These are phyloP conservation scores for Borostomias antarcticus DNA, from an alignment of 2,797 vertebrate species.

Conservation along the genomic window DNA sequence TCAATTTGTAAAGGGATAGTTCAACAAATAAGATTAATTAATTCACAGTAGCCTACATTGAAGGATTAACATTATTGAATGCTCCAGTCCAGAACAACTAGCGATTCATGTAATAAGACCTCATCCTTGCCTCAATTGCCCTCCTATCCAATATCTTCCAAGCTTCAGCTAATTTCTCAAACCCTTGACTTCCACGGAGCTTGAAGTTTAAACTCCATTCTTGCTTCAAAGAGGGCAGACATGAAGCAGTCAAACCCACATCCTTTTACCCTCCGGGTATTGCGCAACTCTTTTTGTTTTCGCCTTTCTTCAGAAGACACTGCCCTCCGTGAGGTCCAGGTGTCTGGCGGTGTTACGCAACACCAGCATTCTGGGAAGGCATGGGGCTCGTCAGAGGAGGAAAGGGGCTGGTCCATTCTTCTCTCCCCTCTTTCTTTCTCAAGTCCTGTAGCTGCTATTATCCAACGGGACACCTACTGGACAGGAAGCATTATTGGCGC, in stretches of 20 bases:
- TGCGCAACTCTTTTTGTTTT: conserved; percentile 39
- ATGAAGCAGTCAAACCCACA: conserved; percentile 31
- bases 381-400: conserved; percentile 10
- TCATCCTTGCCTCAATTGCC: too few species aligned
- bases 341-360: conserved; percentile 38
- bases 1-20: background rate
- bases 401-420: background rate
- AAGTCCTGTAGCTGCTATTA: background rate
- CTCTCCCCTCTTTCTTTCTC: background rate
- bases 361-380: conserved; percentile 20
- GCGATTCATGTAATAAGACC: too few species aligned
- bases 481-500: too few species aligned
- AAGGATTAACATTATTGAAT: background rate
- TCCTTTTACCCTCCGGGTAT: conserved; percentile 14
- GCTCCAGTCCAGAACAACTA: too few species aligned
- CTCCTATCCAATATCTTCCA: conserved; percentile 13
- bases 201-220: conserved; percentile 17
- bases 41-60: background rate
- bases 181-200: conserved; percentile 5
- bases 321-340: conserved; percentile 23
- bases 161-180: background rate
- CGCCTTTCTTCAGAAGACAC: conserved; percentile 8
- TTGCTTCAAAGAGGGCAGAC: conserved; percentile 11
- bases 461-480: too few species aligned
- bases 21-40: too few species aligned